Base-by-base conservation (phyloP, 2,113 vertebrate genomes). In the Poeciliopsis turrubarensis region DNA sequence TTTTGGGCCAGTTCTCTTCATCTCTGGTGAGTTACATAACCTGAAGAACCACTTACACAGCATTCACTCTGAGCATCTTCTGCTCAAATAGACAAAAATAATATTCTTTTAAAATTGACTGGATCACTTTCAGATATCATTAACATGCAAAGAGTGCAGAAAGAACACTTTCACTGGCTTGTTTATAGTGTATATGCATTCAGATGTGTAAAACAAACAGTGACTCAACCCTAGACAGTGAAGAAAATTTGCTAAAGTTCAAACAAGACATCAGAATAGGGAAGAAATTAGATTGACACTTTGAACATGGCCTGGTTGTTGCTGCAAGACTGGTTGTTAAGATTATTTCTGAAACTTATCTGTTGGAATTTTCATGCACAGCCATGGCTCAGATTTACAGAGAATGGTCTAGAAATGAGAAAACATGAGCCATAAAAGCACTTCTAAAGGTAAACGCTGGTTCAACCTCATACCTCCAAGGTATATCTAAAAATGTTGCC, bases 1-100 rank as follows among this genome's bases (percentile, higher is more conserved):
- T 81, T 86, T 87, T 83, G 75, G 82, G 79, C 77, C 19, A 19
- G 68, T 84, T 87, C 84, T 76, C 84, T 83, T 73, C 27, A 32
- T 87, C 75, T 74, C 39, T 84, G 72, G 70, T 77, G 60, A 77
- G 65, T 79, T 72, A 81, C 62, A 79, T 73, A 75, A 85, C 77
- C 73, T 57, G 27, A 11, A 66, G 51, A 80, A 76, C 78, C 87
- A 80, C 65, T 81, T 86, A 65, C 76, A 67, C 61, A 63, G 32
- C 47, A 79, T 72, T 4, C 54, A 75, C 15, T 68, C 14, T 65
- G 27, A 78, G 32, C n/a, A 65, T 64, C 67, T 61, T 19, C 75
- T 83, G 76, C 64, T 26, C 12, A 6, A 14, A 31, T 10, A 37
- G 4, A 31, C 3, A 31, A 4, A 6, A 47, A 67, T 9, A 11